Evolutionary conservation across 2,113 vertebrate genomes (phyloP), one percentile per base, ranked within the genome.

Genomic region (Nothocercus nigrocapillus): DNA sequence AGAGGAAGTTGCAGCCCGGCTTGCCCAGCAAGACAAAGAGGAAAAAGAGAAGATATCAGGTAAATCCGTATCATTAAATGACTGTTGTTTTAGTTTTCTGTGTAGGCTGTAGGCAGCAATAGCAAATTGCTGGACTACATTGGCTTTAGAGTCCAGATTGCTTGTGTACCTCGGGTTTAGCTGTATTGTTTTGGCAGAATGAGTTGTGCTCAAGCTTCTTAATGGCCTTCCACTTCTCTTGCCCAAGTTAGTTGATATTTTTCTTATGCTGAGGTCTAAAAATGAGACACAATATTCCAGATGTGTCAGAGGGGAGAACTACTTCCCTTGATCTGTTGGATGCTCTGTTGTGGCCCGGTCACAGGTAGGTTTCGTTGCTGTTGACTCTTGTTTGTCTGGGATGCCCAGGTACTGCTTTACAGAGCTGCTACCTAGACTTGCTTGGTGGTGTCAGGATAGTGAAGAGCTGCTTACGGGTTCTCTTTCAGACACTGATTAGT

Each of bases 1-100:
- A 11, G 99, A 99, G 82, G 99, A 99, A 95, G 99, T 99, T 78
- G 95, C 98, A 2, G 98, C 99, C n/a, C 97, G 98, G 34, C 98
- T 99, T 79, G 98, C 98, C 36, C 97, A 98, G 59, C 98, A 99
- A 93, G 99, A 99, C 36, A 98, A 97, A 91, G 98, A 98, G 49
- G 99, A 99, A 68, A 97, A 98, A 88, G 97, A 98, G 69, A 94
- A 94, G 64, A 54, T 99, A 32, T 70, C 98, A 14, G 97, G 99
- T 99, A 93, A 83, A 97, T 95, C 83, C 72, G 11, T 32, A 9
- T 24, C 72, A 34, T 13, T 19, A 58, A 58, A 30, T 56, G 54
- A 32, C 54, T 32, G 15, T 32, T 58, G 54, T 28, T 30, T 58
- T 25, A 2, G 9, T 56, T 68, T 59, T 9, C 32, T 85, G 0